Base-by-base conservation (phyloP, 2,113 vertebrate species). In the Caretta caretta region DNA sequence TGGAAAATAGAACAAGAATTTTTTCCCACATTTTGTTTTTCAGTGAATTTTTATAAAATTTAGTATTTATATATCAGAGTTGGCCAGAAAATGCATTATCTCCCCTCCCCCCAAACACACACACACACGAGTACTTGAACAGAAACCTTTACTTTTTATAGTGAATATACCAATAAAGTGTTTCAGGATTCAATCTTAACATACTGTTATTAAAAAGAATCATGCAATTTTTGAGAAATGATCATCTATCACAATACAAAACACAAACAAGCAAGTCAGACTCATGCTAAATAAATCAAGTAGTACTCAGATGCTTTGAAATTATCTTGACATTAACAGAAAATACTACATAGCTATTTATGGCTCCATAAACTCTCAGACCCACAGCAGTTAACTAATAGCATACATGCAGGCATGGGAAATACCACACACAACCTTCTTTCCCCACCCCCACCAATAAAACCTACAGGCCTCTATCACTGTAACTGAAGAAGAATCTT, bases 271-370 rank as follows among this genome's bases (percentile, higher is more conserved):
- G 76, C 88, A 92, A 22, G 53, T 1, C 24, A 83, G 84, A 1
- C 75, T 94, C 97, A 97, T 97, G 96, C 97, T 95, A 94, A 72
- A 51, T 12, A 1, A 50, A 42, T 1, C 1, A 56, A 83, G n/a
- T 53, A 81, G 69, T 2, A 54, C 69, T 59, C 31, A 35, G 78
- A 0, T 31, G 53, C 1, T 78, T 6, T 4, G 62, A 86, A 94
- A 89, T 88, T 85, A 78, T 94, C 59, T 10, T 0, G 0, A 48
- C 20, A n/a, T 38, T 0, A 7, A 82, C 16, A 72, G n/a, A 83
- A 19, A 88, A 65, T 51, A 38, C 31, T 25, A 1, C 3, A 50
- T 0, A 3, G 49, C 50, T 84, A 49, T 17, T 19, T 83, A 59
- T 1, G 24, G 62, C 79, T 57, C 78, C 69, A 10, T 3, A 3